Percentiles rank a stretch among this genome's conserved stretches.
Evolutionary conservation across 2,113 vertebrate species (phyloP).

Genomic region (Rallus limicola): DNA sequence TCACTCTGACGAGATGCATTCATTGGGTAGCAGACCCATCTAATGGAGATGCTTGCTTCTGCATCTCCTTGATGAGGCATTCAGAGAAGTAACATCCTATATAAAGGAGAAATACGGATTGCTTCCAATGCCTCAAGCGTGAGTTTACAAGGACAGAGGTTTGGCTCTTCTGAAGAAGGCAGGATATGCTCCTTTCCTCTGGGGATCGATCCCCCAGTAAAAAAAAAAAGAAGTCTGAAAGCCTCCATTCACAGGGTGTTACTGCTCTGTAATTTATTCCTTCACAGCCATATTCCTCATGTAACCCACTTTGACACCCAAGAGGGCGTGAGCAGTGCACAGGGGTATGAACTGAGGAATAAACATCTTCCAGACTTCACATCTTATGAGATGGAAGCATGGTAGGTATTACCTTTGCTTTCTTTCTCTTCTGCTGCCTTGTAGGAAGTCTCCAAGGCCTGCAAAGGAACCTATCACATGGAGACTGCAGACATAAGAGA

Average conservation of each 20-base stretch:
- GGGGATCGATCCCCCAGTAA: neutral
- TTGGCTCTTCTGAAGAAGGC: neutral
- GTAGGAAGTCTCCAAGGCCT: neutral
- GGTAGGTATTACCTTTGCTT: neutral
- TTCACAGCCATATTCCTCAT: neutral
- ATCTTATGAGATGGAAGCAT: neutral
- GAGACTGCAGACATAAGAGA: neutral
- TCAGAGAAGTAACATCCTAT: rapidly evolving
- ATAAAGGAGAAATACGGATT: neutral
- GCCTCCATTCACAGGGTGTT: neutral
- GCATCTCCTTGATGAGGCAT: neutral
- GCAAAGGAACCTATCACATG: neutral
- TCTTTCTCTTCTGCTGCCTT: neutral
- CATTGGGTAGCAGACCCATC: neutral
- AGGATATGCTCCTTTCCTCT: neutral
- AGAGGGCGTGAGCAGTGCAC: too few relatives aligned
- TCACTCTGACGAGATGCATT: neutral
- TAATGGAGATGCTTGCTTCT: neutral
- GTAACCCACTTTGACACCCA: neutral
- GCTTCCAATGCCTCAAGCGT: neutral
- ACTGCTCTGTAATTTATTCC: neutral
- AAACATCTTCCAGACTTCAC: neutral
- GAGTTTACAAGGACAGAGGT: rapidly evolving
- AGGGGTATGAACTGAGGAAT: neutral
- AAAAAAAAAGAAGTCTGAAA: neutral